Evolutionary conservation across 92 coral and sea anemone genomes (phyloP).

Genomic region (Ricordea florida): DNA sequence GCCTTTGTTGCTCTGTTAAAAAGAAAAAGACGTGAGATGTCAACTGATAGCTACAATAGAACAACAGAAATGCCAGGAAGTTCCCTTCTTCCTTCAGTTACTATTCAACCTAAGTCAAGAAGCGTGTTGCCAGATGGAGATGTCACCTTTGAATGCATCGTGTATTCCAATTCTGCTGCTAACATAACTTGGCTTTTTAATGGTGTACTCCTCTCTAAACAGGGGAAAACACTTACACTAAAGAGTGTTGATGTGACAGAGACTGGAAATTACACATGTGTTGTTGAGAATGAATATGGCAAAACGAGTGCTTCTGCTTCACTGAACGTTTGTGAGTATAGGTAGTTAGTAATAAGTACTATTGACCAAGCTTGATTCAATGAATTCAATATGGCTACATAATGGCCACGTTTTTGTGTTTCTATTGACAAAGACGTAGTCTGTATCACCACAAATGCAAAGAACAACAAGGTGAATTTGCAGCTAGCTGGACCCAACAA

Average conservation of each 20-base stretch:
- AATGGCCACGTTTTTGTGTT: too few relatives aligned
- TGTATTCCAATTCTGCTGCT: background rate
- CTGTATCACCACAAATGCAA: too few relatives aligned
- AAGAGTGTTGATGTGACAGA: background rate
- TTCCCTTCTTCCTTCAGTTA: background rate
- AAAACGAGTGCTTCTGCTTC: background rate
- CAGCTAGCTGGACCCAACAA: too few relatives aligned
- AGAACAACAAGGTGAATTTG: too few relatives aligned
- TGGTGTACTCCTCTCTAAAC: background rate
- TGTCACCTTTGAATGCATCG: background rate
- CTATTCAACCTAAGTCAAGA: background rate
- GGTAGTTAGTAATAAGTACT: too few relatives aligned
- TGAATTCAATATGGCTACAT: too few relatives aligned
- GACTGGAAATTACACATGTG: slow-evolving; percentile 14
- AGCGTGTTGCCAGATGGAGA: background rate
- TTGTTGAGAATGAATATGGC: background rate
- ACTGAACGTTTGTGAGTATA: background rate
- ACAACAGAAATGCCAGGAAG: background rate
- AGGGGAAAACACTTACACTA: background rate
- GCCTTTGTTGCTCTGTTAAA: too few relatives aligned
- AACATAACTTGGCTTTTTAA: slow-evolving; percentile 5
- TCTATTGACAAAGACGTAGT: too few relatives aligned
- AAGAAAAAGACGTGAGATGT: slow-evolving; percentile 1
- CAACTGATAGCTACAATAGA: background rate
- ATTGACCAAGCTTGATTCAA: too few relatives aligned